Evolutionary conservation across 37 sponge, comb jelly and placozoan genomes (phyloP), one percentile per base, ranked within the genome.

Genomic region (Spongilla lacustris): DNA sequence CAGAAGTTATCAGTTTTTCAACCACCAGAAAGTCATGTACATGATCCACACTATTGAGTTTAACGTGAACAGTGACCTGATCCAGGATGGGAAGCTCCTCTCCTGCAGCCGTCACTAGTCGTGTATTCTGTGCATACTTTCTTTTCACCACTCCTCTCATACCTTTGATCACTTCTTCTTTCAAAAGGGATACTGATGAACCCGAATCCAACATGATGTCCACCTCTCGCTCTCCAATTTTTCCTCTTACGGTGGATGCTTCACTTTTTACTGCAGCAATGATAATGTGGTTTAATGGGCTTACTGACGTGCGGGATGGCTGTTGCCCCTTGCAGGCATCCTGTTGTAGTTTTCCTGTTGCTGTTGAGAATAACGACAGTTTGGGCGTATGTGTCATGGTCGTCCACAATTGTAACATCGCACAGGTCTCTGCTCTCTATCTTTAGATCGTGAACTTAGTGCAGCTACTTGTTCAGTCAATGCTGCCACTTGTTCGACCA

Each of bases 11-110:
- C 46, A 92, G 48, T 28, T 34, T 84, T 11, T 86, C 32, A 21
- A 92, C 92, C 8, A 92, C 92, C 37, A 83, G 68, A 79, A 92
- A 92, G 13, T 87, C 58, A 41, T 87, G 92, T 14, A 68, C n/a
- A 23, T 80, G 26, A n/a, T 85, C 36, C 28, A 89, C 41, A 46
- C 80, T 36, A 32, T 81, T 85, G 24, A 90, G 12, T 67, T 68
- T 74, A 4, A 84, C 81, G 9, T 67, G 46, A 29, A 75, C 85
- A 38, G 33, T 33, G 26, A 90, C 75, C 41, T 85, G 75, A 35
- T 66, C 83, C 32, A 67, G 30, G 30, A 91, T 82, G n/a, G 76
- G 78, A 23, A 91, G 68, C 11, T 74, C 67, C 23, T 76, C 83
- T 29, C 91, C 91, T 23, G 86, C 77, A 50, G 91, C 87, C 50